A percentile compares a stretch with the other conserved stretches of the same genome.
phyloP scores from a whole-genome alignment of 2,113 vertebrate genomes.

The Grammomys dolichurus region DNA sequence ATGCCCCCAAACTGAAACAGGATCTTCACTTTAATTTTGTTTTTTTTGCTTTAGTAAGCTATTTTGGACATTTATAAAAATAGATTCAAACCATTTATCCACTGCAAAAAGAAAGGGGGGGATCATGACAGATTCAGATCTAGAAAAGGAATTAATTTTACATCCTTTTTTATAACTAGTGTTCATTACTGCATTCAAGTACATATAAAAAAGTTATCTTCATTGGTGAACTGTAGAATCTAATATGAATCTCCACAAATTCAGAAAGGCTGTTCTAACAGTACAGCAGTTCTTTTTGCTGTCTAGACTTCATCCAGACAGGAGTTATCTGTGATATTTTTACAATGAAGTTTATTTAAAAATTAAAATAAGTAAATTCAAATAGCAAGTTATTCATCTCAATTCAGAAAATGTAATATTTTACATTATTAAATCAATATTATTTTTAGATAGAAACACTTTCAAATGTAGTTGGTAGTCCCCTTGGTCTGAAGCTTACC shows the following conservation, averaged over 20 bases:
- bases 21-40: background rate
- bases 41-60: slow-evolving; percentile 40
- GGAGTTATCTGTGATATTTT: background rate
- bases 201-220: background rate
- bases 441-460: background rate
- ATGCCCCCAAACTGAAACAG: background rate
- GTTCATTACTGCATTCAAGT: background rate
- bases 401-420: background rate
- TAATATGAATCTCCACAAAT: background rate
- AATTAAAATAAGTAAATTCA: background rate
- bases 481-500: background rate
- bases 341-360: background rate
- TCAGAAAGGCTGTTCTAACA: background rate
- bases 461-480: background rate
- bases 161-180: background rate
- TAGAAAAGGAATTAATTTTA: background rate
- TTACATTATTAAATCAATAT: background rate
- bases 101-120: background rate
- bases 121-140: background rate
- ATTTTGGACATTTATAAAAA: slow-evolving; percentile 33
- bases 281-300: background rate
- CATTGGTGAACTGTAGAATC: background rate
- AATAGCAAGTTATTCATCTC: background rate
- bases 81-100: background rate
- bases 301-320: background rate